These are phyloP conservation scores for Stratiomys singularior DNA, from an alignment of 2,888 invertebrate genomes.

Conservation along the genomic window DNA sequence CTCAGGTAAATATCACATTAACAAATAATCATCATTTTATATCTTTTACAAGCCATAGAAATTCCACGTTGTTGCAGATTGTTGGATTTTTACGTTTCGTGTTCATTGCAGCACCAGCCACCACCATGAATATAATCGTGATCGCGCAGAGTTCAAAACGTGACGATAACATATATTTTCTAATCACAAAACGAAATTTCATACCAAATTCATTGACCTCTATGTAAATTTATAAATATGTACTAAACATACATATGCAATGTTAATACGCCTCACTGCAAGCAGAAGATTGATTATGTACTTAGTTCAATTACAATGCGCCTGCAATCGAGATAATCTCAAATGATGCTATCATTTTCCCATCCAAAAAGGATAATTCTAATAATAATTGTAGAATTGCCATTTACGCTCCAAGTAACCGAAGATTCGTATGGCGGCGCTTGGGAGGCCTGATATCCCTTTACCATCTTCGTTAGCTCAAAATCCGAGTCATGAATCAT, in stretches of 20 bases:
- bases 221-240: not conserved
- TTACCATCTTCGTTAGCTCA: not conserved
- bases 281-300: not conserved
- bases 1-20: slow-evolving; percentile 39
- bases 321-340: not conserved
- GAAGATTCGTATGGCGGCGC: slow-evolving; percentile 11
- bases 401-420: not conserved
- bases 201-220: not conserved
- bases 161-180: slow-evolving; percentile 41
- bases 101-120: not conserved
- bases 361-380: slow-evolving; percentile 3
- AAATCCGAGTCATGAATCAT: slow-evolving; percentile 23
- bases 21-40: slow-evolving; percentile 40
- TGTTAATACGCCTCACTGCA: not conserved
- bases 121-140: slow-evolving; percentile 13
- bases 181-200: slow-evolving; percentile 41
- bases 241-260: too few species aligned
- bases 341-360: not conserved
- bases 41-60: slow-evolving; percentile 6
- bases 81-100: not conserved
- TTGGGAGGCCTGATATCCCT: not conserved
- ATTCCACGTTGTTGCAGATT: not conserved
- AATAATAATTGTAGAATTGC: slow-evolving; percentile 14
- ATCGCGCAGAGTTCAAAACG: slow-evolving; percentile 43
- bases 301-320: not conserved